These are phyloP conservation scores for Sminthurides bifidus DNA, from an alignment of 1,140 invertebrate species.

Conservation along the genomic window DNA sequence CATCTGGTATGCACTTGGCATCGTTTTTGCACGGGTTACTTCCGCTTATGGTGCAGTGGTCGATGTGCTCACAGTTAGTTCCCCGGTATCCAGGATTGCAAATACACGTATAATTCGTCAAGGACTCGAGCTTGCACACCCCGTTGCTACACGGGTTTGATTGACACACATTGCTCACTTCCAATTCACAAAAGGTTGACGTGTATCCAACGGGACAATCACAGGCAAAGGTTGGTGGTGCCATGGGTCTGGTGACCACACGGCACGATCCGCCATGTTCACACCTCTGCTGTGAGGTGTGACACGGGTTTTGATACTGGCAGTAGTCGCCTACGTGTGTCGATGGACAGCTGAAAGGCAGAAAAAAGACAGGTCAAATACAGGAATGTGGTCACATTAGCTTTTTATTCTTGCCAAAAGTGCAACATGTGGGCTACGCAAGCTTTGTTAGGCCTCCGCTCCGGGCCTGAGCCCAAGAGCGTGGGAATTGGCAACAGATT, in stretches of 20 bases:
- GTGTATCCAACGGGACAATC: conserved; percentile 78
- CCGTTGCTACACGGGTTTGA: conserved; percentile 74
- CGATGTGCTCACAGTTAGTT: conserved; percentile 72
- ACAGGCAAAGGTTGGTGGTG: conserved; percentile 66
- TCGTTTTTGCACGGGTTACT: conserved; percentile 76
- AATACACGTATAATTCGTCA: conserved; percentile 66
- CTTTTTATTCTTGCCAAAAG: neutral
- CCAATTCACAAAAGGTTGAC: conserved; percentile 84
- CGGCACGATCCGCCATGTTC: conserved; percentile 87
- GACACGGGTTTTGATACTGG: conserved; percentile 81
- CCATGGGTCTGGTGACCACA: conserved; percentile 51
- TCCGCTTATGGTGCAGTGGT: conserved; percentile 57
- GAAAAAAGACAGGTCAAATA: neutral
- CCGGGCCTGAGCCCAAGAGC: neutral
- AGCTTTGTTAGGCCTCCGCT: neutral
- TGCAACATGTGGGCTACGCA: neutral
- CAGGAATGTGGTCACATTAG: neutral
- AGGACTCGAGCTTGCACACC: conserved; percentile 57
- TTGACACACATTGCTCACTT: conserved; percentile 79
- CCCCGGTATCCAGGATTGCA: conserved; percentile 75
- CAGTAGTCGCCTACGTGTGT: conserved; percentile 88
- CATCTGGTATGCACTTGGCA: conserved; percentile 62
- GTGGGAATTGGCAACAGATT: conserved; percentile 1
- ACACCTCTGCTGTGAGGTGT: conserved; percentile 48
- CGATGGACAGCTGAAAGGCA: conserved; percentile 68